Conservation (phyloP, 2,113 vertebrate species). For the Amphiprion ocellaris region DNA sequence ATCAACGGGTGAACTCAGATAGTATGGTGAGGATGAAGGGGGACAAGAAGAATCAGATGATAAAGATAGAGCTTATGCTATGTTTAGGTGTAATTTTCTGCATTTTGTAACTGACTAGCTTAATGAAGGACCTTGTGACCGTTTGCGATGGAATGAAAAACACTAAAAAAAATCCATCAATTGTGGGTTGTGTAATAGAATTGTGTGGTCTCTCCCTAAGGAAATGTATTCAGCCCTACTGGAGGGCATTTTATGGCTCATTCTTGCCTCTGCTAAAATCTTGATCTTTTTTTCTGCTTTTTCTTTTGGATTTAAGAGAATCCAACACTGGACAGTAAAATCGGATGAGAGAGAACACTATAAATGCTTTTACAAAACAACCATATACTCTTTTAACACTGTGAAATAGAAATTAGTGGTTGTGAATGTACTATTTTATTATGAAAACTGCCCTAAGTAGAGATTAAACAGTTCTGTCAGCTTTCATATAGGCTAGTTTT, state of each 20-base stretch:
- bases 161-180: not conserved
- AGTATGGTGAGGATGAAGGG: not conserved
- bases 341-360: not conserved
- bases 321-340: not conserved
- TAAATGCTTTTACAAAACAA: not conserved
- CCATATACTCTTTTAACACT: not conserved
- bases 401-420: too few relatives aligned
- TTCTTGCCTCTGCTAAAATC: not conserved
- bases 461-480: too few relatives aligned
- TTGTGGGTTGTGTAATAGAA: constrained; percentile 16
- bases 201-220: not conserved
- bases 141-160: not conserved
- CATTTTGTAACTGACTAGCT: not conserved
- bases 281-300: not conserved
- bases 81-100: not conserved
- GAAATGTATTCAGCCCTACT: not conserved
- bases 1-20: constrained; percentile 17
- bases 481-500: too few relatives aligned
- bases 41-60: constrained; percentile 11
- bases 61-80: not conserved
- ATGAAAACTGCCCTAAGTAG: too few relatives aligned
- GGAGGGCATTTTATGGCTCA: not conserved
- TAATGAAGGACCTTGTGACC: not conserved
- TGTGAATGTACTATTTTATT: too few relatives aligned
- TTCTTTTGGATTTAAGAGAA: not conserved